Evolutionary conservation across 1,140 invertebrate genomes (phyloP), one percentile per base, ranked within the genome.

Genomic region (Drosophila repletoides): DNA sequence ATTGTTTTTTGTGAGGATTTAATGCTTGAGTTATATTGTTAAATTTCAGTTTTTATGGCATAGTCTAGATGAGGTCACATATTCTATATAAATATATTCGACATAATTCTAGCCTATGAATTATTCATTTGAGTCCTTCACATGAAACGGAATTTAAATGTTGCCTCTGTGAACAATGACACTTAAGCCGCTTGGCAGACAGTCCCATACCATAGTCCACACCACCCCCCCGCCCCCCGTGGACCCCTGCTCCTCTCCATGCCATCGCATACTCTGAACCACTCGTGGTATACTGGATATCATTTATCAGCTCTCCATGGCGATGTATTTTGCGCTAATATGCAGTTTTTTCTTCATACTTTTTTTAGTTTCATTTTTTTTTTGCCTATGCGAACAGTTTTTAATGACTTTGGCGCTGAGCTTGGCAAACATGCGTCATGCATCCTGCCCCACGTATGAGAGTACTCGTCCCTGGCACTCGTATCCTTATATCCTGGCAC

Each of bases 321-420:
- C 80, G 72, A 56, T 68, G 60, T 83, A 84, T 84, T 84, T 76
- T 84, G 74, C 79, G 77, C 74, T 84, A 84, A 86, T 84, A 86
- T 84, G 80, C 79, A 84, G 68, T 79, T 86, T 81, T n/a, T 84
- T 74, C 53, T 55, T 41, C 5, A 12, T 24, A 71, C 56, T 43
- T 22, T 46, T 41, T 34, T 29, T 48, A 5, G 2, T 40, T 41
- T 40, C 41, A 64, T 72, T 60, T 68, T 40, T 64, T 53, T 86
- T 86, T 65, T 86, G 80, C 80, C 75, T 86, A 86, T 72, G 76
- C 64, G 75, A 67, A 86, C 80, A 86, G 75, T 86, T 86, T 86
- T 86, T 86, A 86, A 86, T 86, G 80, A 86, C 80, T 86, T 86
- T 86, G 76, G 71, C 59, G 75, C 72, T 79, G 61, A 86, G 80